These are phyloP conservation scores for Hymenochirus boettgeri DNA, from an alignment of 2,113 vertebrate genomes.

Conservation along the genomic window DNA sequence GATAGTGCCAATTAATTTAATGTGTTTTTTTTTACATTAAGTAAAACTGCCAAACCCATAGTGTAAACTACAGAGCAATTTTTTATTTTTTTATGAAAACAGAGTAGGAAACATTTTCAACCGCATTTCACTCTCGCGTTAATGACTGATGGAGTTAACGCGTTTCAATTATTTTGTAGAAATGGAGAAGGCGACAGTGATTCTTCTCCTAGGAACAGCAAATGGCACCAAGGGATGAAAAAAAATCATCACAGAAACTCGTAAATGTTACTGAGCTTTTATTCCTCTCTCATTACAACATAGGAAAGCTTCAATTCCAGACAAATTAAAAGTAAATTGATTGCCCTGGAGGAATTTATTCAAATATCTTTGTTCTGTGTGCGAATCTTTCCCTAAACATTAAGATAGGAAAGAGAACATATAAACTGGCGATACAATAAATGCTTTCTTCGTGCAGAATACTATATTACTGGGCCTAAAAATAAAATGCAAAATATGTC, in stretches of 20 bases:
- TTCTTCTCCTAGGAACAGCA: constrained; percentile 58
- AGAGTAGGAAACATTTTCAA: not conserved
- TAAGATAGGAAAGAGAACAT: constrained; percentile 42
- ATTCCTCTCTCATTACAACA: constrained; percentile 66
- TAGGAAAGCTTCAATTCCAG: constrained; percentile 71
- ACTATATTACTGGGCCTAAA: constrained; percentile 48
- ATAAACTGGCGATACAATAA: constrained; percentile 54
- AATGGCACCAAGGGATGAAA: constrained; percentile 60
- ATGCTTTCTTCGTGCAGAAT: constrained; percentile 53
- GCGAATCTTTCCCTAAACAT: constrained; percentile 61
- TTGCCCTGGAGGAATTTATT: constrained; percentile 69
- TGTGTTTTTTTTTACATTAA: not conserved
- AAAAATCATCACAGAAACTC: constrained; percentile 69
- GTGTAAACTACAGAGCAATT: not conserved
- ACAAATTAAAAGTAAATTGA: constrained; percentile 79
- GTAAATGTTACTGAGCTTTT: constrained; percentile 69
- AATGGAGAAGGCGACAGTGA: not conserved
- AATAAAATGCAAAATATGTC: constrained; percentile 69
- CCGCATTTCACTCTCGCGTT: not conserved
- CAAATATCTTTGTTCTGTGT: constrained; percentile 69
- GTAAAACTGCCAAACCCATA: not conserved
- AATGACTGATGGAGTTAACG: constrained; percentile 7
- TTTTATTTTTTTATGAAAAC: not conserved
- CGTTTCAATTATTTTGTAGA: constrained; percentile 16
- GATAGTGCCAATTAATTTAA: too few species aligned